Base-by-base conservation (phyloP, 2,797 vertebrate genomes). In the Notolabrus celidotus region DNA sequence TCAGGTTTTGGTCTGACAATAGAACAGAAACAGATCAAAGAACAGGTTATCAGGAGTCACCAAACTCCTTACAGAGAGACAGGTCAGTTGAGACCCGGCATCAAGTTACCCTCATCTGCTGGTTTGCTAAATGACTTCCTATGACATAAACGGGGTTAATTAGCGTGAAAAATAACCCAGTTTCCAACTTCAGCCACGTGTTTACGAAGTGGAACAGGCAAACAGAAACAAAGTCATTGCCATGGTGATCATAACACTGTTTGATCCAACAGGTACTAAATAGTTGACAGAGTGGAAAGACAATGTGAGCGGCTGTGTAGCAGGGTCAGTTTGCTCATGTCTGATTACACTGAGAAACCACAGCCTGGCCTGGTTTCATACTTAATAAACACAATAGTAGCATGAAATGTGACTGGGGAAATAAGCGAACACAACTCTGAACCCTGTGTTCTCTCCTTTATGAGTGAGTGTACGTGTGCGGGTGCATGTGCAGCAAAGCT, bases 1-100 rank as follows among this genome's bases (percentile, higher is more conserved):
- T 85, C 46, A 0, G 72, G 65, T 62, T 82, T 80, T 79, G 51
- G 52, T 72, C 55, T 17, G 72, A 87, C 79, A 90, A 90, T 77
- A 57, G 71, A 71, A 67, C 73, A 84, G 77, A 87, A 80, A 79
- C 56, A 84, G 80, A 88, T 88, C 82, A 90, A 87, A 90, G 74
- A 54, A 17, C 51, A 31, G 79, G 79, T 85, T 68, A 81, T 16
- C 47, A 53, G 34, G 73, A 79, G 85, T 76, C 79, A 80, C 23
- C 54, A 57, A 57, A 81, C 67, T 73, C 49, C 57, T 63, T 31
- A 53, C 36, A 46, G n/a, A 63, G 51, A 71, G 46, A 80, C 27
- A 15, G 77, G 62, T 76, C 68, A 62, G 52, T 55, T 77, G 70
- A 72, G 58, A 73, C 22, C 41, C 2, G 1, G 62, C 22, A 69